Evolutionary conservation across 2,113 vertebrate genomes (phyloP).

Genomic region (Diadophis punctatus): DNA sequence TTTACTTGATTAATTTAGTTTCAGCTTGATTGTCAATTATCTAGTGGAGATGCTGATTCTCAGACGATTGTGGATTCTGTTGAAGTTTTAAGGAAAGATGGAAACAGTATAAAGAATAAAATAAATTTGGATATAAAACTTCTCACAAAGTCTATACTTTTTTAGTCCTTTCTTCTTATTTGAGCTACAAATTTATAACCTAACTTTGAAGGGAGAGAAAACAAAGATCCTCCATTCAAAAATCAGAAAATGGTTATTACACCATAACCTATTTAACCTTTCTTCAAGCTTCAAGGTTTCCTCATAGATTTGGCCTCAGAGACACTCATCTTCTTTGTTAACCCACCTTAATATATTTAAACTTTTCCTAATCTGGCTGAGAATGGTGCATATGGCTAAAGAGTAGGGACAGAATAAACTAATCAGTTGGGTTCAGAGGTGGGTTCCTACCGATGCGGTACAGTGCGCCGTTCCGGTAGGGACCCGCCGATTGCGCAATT

Average conservation of each 20-base stretch:
- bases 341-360: not conserved
- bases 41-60: not conserved
- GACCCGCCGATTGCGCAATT: too few species aligned
- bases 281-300: not conserved
- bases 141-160: not conserved
- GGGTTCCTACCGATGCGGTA: too few species aligned
- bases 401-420: not conserved
- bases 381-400: not conserved
- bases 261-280: not conserved
- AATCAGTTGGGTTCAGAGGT: not conserved
- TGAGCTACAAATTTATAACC: not conserved
- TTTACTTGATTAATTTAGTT: too few species aligned
- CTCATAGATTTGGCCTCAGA: not conserved
- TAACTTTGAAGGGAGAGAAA: not conserved
- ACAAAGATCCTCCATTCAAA: not conserved
- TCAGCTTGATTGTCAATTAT: too few species aligned
- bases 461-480: too few species aligned
- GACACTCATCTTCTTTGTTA: not conserved
- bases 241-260: not conserved
- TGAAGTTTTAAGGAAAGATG: not conserved
- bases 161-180: not conserved
- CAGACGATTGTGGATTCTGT: not conserved
- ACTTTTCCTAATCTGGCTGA: not conserved
- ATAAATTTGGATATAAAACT: not conserved
- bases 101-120: not conserved